These are phyloP conservation scores for Synergus gifuensis DNA, from an alignment of 2,888 invertebrate species.

Conservation along the genomic window DNA sequence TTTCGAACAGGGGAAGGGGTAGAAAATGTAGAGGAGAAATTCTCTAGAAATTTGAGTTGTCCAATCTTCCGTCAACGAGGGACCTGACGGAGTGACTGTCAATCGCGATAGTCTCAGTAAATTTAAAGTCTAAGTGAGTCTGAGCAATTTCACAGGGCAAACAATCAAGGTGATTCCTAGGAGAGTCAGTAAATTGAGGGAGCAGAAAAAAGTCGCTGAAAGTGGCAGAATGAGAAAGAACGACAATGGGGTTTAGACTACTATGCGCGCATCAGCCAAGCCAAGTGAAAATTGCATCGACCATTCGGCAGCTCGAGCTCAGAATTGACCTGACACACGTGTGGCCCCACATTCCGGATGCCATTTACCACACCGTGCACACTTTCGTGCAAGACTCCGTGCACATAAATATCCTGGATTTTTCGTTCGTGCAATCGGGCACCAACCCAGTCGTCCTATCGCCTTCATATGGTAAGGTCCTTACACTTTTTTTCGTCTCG, in stretches of 20 bases:
- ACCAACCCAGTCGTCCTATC: not conserved
- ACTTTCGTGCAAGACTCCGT: conserved; percentile 49
- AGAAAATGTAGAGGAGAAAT: not conserved
- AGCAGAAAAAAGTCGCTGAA: conserved; percentile 40
- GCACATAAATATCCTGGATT: conserved; percentile 62
- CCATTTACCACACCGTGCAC: conserved; percentile 57
- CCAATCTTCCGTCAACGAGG: conserved; percentile 63
- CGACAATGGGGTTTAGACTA: conserved; percentile 45
- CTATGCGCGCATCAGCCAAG: conserved; percentile 61
- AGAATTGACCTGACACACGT: conserved; percentile 47
- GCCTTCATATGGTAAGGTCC: not conserved
- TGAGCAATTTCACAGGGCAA: conserved; percentile 65
- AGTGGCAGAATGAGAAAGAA: conserved; percentile 43
- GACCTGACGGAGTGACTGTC: conserved; percentile 60
- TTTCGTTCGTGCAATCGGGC: conserved; percentile 47
- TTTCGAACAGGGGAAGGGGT: conserved; percentile 11
- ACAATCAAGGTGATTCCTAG: conserved; percentile 60
- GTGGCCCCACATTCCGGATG: conserved; percentile 53
- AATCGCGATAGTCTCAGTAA: conserved; percentile 59
- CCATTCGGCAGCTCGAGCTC: conserved; percentile 59
- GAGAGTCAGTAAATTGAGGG: conserved; percentile 42
- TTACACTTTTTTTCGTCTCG: not conserved
- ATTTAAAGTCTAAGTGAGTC: conserved; percentile 33
- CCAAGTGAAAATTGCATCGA: conserved; percentile 70
- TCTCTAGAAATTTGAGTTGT: conserved; percentile 52